Conservation (phyloP, 2,797 vertebrate genomes). For the Amphiprion clarkii region DNA sequence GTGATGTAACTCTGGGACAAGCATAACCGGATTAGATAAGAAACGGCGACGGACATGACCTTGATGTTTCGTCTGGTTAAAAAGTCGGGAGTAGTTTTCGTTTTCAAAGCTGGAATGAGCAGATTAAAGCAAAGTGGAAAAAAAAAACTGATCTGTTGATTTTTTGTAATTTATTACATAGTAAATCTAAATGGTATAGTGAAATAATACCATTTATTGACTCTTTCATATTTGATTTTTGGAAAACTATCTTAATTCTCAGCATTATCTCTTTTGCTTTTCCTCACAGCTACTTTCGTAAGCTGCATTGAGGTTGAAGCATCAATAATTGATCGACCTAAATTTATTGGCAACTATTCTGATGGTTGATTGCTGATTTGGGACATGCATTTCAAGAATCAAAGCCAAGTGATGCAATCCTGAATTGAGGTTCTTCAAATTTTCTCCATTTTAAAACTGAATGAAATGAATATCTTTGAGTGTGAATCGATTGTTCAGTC, state of each 20-base stretch:
- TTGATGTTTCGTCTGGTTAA: slow-evolving; percentile 31
- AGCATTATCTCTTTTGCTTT: not conserved
- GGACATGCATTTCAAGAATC: too few species aligned
- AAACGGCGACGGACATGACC: slow-evolving; percentile 25
- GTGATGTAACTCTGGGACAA: slow-evolving; percentile 65
- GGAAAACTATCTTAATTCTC: not conserved
- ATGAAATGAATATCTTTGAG: not conserved
- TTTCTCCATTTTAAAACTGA: not conserved
- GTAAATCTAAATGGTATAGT: not conserved
- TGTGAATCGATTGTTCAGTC: not conserved
- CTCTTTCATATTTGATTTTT: not conserved
- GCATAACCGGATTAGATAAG: slow-evolving; percentile 46
- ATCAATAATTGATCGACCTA: not conserved
- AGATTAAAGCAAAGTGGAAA: slow-evolving; percentile 13
- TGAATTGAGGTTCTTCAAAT: too few species aligned
- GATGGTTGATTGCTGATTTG: not conserved
- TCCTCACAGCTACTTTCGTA: not conserved
- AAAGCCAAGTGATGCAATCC: too few species aligned
- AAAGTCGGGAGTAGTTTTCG: slow-evolving; percentile 1
- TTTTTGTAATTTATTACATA: too few species aligned
- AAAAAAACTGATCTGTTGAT: not conserved
- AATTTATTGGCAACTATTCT: not conserved
- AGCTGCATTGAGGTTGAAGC: not conserved
- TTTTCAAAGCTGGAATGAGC: not conserved
- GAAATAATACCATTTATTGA: not conserved